phyloP scores from a whole-genome alignment of 2,888 invertebrate genomes.

The Cotesia congregata region DNA sequence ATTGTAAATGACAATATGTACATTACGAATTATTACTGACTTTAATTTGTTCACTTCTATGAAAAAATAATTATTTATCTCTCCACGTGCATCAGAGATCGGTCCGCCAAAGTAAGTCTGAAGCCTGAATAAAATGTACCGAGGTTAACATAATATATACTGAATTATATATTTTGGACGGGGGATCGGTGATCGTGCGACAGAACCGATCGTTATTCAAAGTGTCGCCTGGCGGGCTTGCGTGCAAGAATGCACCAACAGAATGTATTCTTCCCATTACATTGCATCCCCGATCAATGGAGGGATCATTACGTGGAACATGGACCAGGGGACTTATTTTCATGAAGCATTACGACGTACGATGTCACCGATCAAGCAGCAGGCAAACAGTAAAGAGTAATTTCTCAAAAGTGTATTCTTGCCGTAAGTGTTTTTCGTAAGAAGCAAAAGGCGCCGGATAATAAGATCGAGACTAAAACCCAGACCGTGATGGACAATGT shows the following conservation, averaged over 20 bases:
- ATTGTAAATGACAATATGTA: too few relatives aligned
- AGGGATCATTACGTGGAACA: too few relatives aligned
- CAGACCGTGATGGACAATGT: too few relatives aligned
- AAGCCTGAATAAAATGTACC: neutral
- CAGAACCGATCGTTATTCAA: constrained; percentile 65
- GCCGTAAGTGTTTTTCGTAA: constrained; percentile 32
- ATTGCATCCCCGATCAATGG: neutral
- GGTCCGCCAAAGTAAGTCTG: neutral
- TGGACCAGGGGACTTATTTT: constrained; percentile 41
- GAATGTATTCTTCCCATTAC: constrained; percentile 22
- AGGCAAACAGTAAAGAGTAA: constrained; percentile 55
- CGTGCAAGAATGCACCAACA: constrained; percentile 64
- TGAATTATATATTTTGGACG: constrained; percentile 22
- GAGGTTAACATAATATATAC: constrained; percentile 10
- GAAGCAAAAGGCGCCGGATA: constrained; percentile 8
- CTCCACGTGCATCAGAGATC: neutral
- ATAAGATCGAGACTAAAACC: constrained; percentile 18
- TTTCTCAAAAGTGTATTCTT: constrained; percentile 59
- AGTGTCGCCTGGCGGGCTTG: constrained; percentile 69
- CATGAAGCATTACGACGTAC: constrained; percentile 45
- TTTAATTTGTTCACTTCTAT: too few relatives aligned
- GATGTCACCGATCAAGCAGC: constrained; percentile 63
- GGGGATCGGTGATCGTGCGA: constrained; percentile 34
- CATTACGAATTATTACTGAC: too few relatives aligned
- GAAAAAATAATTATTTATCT: too few relatives aligned